phyloP scores from a whole-genome alignment of 2,888 invertebrate genomes.

The Rutpela maculata region DNA sequence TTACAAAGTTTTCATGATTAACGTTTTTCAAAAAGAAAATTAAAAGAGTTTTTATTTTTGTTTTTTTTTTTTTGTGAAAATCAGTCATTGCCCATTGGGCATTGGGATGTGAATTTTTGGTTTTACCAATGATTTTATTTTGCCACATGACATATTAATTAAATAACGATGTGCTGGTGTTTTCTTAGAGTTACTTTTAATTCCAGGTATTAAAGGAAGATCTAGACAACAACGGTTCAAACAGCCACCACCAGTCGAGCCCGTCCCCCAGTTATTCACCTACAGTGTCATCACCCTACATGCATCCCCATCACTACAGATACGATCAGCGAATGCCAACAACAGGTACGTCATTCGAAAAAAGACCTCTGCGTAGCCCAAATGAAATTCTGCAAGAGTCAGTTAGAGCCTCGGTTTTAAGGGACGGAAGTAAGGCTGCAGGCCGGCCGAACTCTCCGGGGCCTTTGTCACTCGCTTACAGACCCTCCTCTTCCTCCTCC shows the following conservation, averaged over 20 bases:
- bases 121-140: too few species aligned
- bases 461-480: slow-evolving; percentile 66
- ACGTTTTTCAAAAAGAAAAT: too few species aligned
- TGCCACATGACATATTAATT: too few species aligned
- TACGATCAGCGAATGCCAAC: slow-evolving; percentile 71
- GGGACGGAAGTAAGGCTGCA: slow-evolving; percentile 79
- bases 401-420: slow-evolving; percentile 80
- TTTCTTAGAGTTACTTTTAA: background rate
- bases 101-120: too few species aligned
- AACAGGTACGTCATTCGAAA: slow-evolving; percentile 71
- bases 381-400: slow-evolving; percentile 79
- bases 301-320: slow-evolving; percentile 68
- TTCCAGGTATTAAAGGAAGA: slow-evolving; percentile 65
- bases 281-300: slow-evolving; percentile 75
- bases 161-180: too few species aligned
- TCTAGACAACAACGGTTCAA: slow-evolving; percentile 60
- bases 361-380: slow-evolving; percentile 77
- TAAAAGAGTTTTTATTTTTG: too few species aligned
- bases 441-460: slow-evolving; percentile 74
- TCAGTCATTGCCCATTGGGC: too few species aligned
- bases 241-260: slow-evolving; percentile 69
- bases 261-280: slow-evolving; percentile 74
- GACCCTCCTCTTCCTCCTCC: slow-evolving; percentile 74
- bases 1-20: too few species aligned
- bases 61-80: too few species aligned